phyloP scores from a whole-genome alignment of 2,888 invertebrate species.

The Unio delphinus region DNA sequence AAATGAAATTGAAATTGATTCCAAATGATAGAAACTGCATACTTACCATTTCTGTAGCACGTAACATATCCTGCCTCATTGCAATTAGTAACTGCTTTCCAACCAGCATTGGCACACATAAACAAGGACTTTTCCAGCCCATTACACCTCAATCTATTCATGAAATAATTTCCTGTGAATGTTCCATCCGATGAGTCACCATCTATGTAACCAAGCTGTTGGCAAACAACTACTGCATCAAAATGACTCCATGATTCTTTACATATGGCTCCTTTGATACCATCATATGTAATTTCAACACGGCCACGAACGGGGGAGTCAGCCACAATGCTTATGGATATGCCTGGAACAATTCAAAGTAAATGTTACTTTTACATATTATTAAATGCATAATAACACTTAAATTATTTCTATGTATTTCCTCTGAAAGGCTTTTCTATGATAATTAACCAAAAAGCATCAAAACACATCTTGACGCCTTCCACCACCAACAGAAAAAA shows the following conservation, averaged over 20 bases:
- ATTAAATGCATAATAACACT: too few relatives aligned
- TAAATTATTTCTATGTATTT: too few relatives aligned
- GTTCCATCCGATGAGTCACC: conserved; percentile 21
- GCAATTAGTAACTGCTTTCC: conserved; percentile 14
- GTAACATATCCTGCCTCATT: conserved; percentile 18
- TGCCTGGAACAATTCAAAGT: too few relatives aligned
- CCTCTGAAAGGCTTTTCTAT: too few relatives aligned
- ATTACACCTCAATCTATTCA: conserved; percentile 37
- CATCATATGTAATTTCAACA: conserved; percentile 48
- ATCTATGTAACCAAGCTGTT: conserved; percentile 72
- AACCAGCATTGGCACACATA: conserved; percentile 44
- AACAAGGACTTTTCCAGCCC: conserved; percentile 30
- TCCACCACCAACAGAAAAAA: too few relatives aligned
- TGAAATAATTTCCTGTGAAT: conserved; percentile 18
- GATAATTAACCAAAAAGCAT: too few relatives aligned
- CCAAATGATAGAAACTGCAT: neutral
- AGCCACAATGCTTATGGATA: too few relatives aligned
- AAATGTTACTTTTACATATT: too few relatives aligned
- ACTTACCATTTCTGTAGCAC: conserved; percentile 46
- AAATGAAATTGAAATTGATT: too few relatives aligned
- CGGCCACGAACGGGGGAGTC: conserved; percentile 18
- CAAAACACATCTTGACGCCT: too few relatives aligned
- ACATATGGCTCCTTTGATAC: conserved; percentile 20
- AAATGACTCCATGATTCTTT: conserved; percentile 35
- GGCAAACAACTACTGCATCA: conserved; percentile 41